A percentile compares a stretch with the other conserved stretches of the same genome.
These are phyloP conservation scores for Cranoglanis bouderius DNA, from an alignment of 2,113 vertebrate genomes.

Conservation along the genomic window DNA sequence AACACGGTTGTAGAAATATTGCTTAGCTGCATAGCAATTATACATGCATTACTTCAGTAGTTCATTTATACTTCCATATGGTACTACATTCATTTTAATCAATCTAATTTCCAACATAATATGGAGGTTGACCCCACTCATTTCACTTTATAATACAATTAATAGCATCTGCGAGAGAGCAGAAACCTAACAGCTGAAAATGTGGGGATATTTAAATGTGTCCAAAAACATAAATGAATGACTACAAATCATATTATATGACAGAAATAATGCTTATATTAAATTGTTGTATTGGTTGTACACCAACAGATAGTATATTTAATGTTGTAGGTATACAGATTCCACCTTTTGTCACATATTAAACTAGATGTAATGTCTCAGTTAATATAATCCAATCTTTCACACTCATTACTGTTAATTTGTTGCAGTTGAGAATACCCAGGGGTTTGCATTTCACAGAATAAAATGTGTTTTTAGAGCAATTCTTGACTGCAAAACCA, in stretches of 20 bases:
- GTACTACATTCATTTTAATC: conserved; percentile 36
- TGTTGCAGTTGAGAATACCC: not conserved
- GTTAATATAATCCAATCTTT: not conserved
- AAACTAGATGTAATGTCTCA: not conserved
- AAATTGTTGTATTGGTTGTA: not conserved
- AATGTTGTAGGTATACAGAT: not conserved
- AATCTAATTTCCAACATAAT: conserved; percentile 32
- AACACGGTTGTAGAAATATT: conserved; percentile 27
- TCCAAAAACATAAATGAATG: not conserved
- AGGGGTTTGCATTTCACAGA: not conserved
- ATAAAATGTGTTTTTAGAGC: not conserved
- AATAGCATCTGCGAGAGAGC: not conserved
- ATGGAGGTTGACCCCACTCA: conserved; percentile 14
- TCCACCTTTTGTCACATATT: not conserved
- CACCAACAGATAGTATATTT: not conserved
- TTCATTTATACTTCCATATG: conserved; percentile 35
- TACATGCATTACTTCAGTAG: conserved; percentile 33
- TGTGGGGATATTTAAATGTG: not conserved
- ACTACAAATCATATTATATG: not conserved
- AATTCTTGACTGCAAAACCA: not conserved
- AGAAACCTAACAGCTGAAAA: not conserved
- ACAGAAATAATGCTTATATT: not conserved
- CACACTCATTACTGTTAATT: conserved; percentile 16
- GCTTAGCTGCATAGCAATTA: conserved; percentile 38
- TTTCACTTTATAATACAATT: conserved; percentile 26